Base-by-base conservation (phyloP, 2,113 vertebrate species). In the Muntiacus muntjak region DNA sequence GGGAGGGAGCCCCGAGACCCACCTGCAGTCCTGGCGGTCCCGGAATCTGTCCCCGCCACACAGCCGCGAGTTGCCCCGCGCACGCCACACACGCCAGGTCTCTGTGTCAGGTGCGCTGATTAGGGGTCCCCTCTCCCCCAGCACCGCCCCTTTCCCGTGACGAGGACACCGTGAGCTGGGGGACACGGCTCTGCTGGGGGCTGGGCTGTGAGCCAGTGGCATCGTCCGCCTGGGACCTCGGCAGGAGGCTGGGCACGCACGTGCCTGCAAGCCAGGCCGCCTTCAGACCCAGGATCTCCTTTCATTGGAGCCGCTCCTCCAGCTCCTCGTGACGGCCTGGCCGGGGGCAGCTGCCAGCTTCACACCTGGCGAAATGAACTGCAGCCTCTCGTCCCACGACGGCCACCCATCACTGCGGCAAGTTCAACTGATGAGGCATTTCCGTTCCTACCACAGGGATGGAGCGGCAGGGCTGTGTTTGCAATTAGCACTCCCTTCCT, bases 181-280 rank as follows among this genome's bases (percentile, higher is more conserved):
- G n/a, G 30, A 58, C 40, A 67, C 8, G 17, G 23, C 45, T 30
- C 26, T 21, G 50, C 43, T 8, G 76, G 36, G 45, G 26, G 26
- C 57, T 30, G 54, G 2, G 62, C 71, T 4, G 5, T 2, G 14
- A n/a, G 19, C 2, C 9, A 76, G 13, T 1, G 16, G 62, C 83
- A 6, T 25, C 12, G 52, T 23, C 43, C 13, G 28, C 33, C 5
- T 0, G 3, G 25, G 57, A 4, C 23, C 23, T 16, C 2, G 3
- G 33, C 8, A 71, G 57, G 43, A 16, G 33, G 14, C 45, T 40
- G 74, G 7, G 30, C 17, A 1, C 0, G 6, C 1, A 1, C 1
- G 7, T 28, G 43, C 57, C 64, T 12, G 17, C 26, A 40, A 6
- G 64, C 64, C n/a, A 6, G n/a, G 64, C 64, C 2, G n/a, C 12